A percentile compares a stretch with the other conserved stretches of the same genome.
Conservation (phyloP, 2,888 invertebrate genomes). For the Hirtodrosophila alboralis region DNA sequence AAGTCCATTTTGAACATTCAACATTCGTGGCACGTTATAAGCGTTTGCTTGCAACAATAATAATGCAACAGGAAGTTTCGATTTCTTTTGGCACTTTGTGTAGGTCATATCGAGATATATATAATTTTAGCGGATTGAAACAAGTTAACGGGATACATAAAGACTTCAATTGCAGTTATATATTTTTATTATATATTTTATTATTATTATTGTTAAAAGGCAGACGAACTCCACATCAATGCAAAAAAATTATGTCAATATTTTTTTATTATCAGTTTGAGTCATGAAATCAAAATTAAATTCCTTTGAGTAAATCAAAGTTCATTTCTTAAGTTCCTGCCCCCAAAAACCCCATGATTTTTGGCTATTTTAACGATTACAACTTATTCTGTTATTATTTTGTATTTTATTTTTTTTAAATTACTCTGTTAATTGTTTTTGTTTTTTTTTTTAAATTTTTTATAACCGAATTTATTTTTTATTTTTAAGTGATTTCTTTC, state of each 20-base stretch:
- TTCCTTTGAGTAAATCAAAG: not conserved
- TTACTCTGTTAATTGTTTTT: too few species aligned
- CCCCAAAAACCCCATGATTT: too few species aligned
- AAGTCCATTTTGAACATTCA: constrained; percentile 44
- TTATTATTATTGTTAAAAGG: too few species aligned
- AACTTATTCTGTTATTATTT: too few species aligned
- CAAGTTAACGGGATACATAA: constrained; percentile 33
- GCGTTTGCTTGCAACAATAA: not conserved
- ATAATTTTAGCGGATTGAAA: constrained; percentile 19
- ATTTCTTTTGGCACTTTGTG: constrained; percentile 50
- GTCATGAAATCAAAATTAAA: constrained; percentile 15
- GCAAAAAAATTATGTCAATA: too few species aligned
- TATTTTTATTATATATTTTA: too few species aligned
- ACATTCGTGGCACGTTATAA: constrained; percentile 52
- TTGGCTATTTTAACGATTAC: too few species aligned
- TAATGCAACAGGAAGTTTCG: constrained; percentile 62
- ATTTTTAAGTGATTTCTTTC: too few species aligned
- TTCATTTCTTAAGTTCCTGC: too few species aligned
- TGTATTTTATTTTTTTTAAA: too few species aligned
- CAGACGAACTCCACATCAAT: constrained; percentile 16
- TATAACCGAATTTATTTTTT: too few species aligned
- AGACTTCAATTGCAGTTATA: constrained; percentile 25
- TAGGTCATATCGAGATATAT: constrained; percentile 5
- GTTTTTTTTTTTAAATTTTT: not conserved
- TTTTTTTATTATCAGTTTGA: constrained; percentile 6